Evolutionary conservation across 1,140 invertebrate species (phyloP).

Genomic region (Drosophila kohkoa): DNA sequence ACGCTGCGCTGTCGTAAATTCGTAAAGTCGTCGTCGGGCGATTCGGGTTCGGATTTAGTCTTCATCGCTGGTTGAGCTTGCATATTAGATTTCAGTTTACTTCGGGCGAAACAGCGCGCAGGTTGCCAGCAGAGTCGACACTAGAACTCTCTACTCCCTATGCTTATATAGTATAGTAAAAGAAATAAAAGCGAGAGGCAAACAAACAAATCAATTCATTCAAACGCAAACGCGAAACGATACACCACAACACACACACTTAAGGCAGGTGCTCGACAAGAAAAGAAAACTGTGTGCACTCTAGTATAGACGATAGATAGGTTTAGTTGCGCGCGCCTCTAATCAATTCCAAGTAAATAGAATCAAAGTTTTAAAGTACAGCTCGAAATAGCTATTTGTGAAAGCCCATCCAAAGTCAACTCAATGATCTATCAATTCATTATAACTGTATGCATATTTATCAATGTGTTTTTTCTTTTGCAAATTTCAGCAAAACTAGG

Average conservation of each 20-base stretch:
- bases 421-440: background rate
- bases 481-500: slow-evolving; percentile 38
- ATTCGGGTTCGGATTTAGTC: slow-evolving; percentile 43
- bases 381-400: slow-evolving; percentile 19
- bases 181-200: slow-evolving; percentile 10
- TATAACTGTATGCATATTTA: background rate
- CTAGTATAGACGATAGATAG: background rate
- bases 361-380: slow-evolving; percentile 81
- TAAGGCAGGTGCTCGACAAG: slow-evolving; percentile 38
- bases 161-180: slow-evolving; percentile 10
- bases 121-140: slow-evolving; percentile 39
- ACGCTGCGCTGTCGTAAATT: slow-evolving; percentile 2
- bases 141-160: background rate
- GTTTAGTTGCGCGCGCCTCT: slow-evolving; percentile 27
- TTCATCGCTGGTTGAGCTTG: slow-evolving; percentile 57
- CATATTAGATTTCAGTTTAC: slow-evolving; percentile 73
- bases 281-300: slow-evolving; percentile 51
- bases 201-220: slow-evolving; percentile 50
- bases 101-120: slow-evolving; percentile 68
- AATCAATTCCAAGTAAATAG: slow-evolving; percentile 78
- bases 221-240: background rate
- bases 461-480: background rate
- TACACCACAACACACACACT: slow-evolving; percentile 29
- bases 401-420: slow-evolving; percentile 50
- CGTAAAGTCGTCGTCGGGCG: slow-evolving; percentile 2